Conservation (phyloP, 2,113 vertebrate species). For the Menura novaehollandiae region DNA sequence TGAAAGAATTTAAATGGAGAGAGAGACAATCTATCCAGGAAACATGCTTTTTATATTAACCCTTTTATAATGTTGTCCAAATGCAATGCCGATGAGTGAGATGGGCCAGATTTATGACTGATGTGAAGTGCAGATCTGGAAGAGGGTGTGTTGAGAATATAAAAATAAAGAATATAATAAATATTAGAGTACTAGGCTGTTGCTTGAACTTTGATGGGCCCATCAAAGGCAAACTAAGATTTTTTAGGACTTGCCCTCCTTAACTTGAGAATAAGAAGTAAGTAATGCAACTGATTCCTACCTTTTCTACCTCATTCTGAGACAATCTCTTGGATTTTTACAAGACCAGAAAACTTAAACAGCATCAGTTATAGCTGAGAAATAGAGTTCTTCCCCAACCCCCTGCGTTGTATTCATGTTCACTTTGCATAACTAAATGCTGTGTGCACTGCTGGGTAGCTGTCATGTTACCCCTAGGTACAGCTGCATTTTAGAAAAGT, state of each 20-base stretch:
- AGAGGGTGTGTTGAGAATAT: slow-evolving; percentile 1
- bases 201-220: not conserved
- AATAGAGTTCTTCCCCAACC: not conserved
- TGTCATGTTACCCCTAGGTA: not conserved
- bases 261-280: not conserved
- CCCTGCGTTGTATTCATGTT: not conserved
- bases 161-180: slow-evolving; percentile 45
- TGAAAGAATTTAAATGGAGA: not conserved
- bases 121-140: slow-evolving; percentile 19
- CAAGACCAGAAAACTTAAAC: not conserved
- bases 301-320: not conserved
- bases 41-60: slow-evolving; percentile 32
- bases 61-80: slow-evolving; percentile 44
- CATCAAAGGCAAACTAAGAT: slow-evolving; percentile 18
- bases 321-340: not conserved
- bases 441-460: not conserved
- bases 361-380: not conserved
- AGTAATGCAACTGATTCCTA: not conserved
- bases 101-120: slow-evolving; percentile 36
- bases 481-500: not conserved
- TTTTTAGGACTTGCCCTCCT: slow-evolving; percentile 16
- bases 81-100: slow-evolving; percentile 17
- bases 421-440: not conserved
- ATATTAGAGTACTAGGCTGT: not conserved
- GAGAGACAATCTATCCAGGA: not conserved